Evolutionary conservation across 2,113 vertebrate species (phyloP), one percentile per base, ranked within the genome.

Genomic region (Vulpes vulpes): DNA sequence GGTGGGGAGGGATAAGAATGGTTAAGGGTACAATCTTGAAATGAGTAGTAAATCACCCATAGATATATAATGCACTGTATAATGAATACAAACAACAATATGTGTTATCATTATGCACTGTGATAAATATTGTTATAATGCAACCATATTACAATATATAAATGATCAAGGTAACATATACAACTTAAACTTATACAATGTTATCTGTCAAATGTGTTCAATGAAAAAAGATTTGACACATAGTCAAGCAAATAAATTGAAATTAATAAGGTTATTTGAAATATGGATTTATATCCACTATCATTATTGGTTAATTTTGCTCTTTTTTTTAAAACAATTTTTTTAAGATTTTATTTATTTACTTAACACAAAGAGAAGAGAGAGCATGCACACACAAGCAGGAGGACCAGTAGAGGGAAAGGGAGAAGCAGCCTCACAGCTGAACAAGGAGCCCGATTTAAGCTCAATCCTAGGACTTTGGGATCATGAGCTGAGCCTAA

Each of bases 201-300:
- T 78, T 51, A n/a, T 17, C 49, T 62, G 57, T 89, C 57, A 25
- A 62, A 74, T 14, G 3, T 59, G 38, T 49, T 60, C 35, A 89
- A 10, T 53, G 23, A n/a, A 76, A 43, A 55, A 76, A 49, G 9
- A 62, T 81, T 19, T 57, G 79, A 71, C 35, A 59, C 22, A 15
- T 73, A 38, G 19, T 71, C 65, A 93, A 71, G 43, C 43, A 64
- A 65, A 65, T 59, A 85, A 65, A 85, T 53, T 35, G 59, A 86
- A 93, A 86, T 74, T 30, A 73, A 81, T 23, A 88, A 80, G 22
- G 15, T n/a, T 96, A n/a, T 65, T 32, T 87, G 20, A 82, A 80
- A 80, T 85, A 71, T 4, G 22, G 38, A 57, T 65, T 82, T 83
- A 59, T 60, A 84, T 22, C 11, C 12, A 88, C 16, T 3, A 89